These are phyloP conservation scores for Poecilia velifera DNA, from an alignment of 2,797 vertebrate genomes.

Conservation along the genomic window DNA sequence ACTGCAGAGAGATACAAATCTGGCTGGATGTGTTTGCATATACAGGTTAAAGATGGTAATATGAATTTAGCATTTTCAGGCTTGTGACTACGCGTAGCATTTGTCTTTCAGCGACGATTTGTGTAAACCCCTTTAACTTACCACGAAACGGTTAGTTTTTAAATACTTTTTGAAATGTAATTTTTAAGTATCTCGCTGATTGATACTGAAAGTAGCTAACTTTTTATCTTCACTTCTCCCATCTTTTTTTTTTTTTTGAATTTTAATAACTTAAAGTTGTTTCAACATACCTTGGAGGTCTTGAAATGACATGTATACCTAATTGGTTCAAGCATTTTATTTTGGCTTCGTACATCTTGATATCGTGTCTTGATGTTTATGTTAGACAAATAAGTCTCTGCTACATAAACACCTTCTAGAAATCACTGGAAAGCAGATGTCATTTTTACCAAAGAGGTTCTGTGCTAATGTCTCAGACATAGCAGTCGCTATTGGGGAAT, in stretches of 20 bases:
- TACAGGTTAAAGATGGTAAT: background rate
- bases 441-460: background rate
- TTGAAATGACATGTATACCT: background rate
- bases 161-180: no score
- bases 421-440: background rate
- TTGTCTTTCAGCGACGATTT: background rate
- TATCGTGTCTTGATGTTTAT: no score
- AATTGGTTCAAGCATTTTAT: background rate
- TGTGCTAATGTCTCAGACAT: background rate
- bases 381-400: no score
- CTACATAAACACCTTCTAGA: no score
- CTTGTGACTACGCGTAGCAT: background rate
- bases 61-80: background rate
- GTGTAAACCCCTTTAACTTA: background rate
- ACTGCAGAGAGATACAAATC: constrained; percentile 16
- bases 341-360: background rate
- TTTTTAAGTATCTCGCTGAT: background rate
- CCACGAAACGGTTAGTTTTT: background rate
- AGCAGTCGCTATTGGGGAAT: background rate
- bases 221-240: background rate
- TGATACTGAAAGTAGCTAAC: background rate
- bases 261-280: background rate
- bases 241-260: background rate
- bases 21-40: constrained; percentile 15
- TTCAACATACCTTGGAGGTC: background rate